Evolutionary conservation across 2,113 vertebrate species (phyloP).

Genomic region (Puffinus mauretanicus): DNA sequence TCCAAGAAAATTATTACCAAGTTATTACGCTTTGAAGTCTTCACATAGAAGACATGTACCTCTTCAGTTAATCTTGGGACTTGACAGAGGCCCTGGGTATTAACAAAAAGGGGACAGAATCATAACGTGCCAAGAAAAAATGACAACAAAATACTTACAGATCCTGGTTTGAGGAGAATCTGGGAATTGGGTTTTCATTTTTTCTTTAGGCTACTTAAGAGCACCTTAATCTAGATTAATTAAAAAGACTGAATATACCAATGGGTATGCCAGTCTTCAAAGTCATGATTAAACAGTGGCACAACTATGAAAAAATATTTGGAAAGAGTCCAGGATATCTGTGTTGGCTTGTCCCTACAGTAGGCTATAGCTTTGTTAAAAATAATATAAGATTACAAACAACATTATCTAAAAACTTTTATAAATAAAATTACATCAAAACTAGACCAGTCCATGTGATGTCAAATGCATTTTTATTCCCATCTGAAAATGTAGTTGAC

Average conservation of each 20-base stretch:
- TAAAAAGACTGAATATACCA: background rate
- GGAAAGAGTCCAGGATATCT: background rate
- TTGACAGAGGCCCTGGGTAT: no score
- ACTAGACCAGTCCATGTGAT: rapidly evolving
- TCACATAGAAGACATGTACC: rapidly evolving
- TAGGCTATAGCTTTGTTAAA: background rate
- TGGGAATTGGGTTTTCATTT: background rate
- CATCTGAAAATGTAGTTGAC: background rate
- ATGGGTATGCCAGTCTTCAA: background rate
- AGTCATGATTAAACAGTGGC: background rate
- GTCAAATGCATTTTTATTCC: background rate
- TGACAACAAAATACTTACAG: background rate
- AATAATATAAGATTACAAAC: background rate
- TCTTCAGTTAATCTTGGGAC: background rate
- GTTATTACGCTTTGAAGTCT: background rate
- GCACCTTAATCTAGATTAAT: background rate
- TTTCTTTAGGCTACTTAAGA: background rate
- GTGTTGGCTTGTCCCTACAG: background rate
- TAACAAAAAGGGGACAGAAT: background rate
- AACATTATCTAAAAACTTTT: background rate
- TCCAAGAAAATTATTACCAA: background rate
- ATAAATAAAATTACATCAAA: background rate
- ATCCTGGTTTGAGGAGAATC: background rate
- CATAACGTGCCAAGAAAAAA: background rate
- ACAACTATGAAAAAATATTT: background rate